A percentile compares a stretch with the other conserved stretches of the same genome.
phyloP scores from a whole-genome alignment of 2,888 invertebrate species.

The Mesochorus sp. region DNA sequence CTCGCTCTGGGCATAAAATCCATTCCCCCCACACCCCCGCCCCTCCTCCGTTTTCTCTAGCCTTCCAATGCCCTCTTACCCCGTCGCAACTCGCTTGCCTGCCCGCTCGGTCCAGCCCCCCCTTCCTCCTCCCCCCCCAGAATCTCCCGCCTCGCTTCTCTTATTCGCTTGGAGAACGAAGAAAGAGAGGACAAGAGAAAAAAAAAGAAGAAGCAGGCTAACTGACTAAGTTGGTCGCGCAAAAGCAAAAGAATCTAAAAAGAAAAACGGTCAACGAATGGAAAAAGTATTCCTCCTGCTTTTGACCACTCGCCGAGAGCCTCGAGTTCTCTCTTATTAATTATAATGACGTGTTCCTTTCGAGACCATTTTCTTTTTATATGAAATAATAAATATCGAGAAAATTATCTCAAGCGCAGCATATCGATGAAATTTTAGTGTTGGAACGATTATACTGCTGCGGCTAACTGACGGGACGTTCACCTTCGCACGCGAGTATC shows the following conservation, averaged over 20 bases:
- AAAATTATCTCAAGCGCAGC: no score
- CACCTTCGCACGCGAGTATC: no score
- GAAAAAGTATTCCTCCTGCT: conserved; percentile 44
- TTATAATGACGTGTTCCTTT: conserved; percentile 76
- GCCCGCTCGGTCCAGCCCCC: conserved; percentile 60
- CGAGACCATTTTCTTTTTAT: conserved; percentile 78
- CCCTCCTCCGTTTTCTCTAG: conserved; percentile 58
- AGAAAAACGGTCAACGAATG: conserved; percentile 33
- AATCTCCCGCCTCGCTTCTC: conserved; percentile 36
- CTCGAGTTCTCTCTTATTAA: conserved; percentile 76
- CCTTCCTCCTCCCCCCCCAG: conserved; percentile 27
- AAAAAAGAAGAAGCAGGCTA: conserved; percentile 25
- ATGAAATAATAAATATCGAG: not conserved
- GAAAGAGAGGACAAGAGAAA: conserved; percentile 34
- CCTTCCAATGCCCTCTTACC: conserved; percentile 50
- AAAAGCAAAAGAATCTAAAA: conserved; percentile 17
- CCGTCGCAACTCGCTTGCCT: conserved; percentile 40
- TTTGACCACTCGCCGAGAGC: conserved; percentile 63
- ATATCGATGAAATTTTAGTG: no score
- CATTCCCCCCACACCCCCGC: conserved; percentile 77
- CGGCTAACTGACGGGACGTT: no score
- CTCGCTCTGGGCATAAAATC: conserved; percentile 82
- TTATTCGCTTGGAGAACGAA: conserved; percentile 39
- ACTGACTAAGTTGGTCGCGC: conserved; percentile 14
- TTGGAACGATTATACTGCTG: no score